Base-by-base conservation (phyloP, 2,888 invertebrate species). In the Agapetus fuscipes region DNA sequence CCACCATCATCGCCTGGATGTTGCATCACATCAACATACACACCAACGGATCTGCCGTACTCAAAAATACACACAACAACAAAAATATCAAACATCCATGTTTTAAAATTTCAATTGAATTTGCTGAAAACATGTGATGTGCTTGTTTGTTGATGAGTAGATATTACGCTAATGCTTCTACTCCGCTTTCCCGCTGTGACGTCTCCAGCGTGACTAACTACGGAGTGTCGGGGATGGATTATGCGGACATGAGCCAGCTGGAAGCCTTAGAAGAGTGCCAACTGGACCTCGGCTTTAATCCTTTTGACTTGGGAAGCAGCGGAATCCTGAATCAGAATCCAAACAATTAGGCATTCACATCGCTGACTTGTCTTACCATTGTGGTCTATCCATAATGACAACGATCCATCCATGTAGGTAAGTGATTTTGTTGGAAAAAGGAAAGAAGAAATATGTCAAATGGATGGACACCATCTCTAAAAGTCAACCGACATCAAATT, bases 221-320 rank as follows among this genome's bases (percentile, higher is more conserved):
- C 11, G 39, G 35, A 6, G 34, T 27, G 13, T 15, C 32, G 17
- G 36, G 27, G 17, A 47, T 47, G 47, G 47, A 47, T 29, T 47
- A 47, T 17, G 39, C 47, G 4, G 47, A 47, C 26, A 44, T 47
- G 24, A 34, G 41, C 3, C 47, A 43, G 24, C 37, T 47, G 12
- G 47, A 47, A 9, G 35, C 37, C 15, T 34, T 47, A 17, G 46
- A 46, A 3, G 47, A 47, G 24, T 43, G 41, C 37, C 35, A 43
- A 10, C 34, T 47, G 20, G 47, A 47, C 17, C 28, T 47, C 20
- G 20, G 20, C 4, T 20, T 20, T 20, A 9, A 9, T 9, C 9
- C 5, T 9, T 20, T 20, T 9, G 20, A 20, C 5, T 9, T 20
- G 4, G 20, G 20, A n/a, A n/a, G n/a, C n/a, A n/a, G n/a, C n/a